Evolutionary conservation across 2,113 vertebrate genomes (phyloP), one percentile per base, ranked within the genome.

Genomic region (Tragulus kanchil): DNA sequence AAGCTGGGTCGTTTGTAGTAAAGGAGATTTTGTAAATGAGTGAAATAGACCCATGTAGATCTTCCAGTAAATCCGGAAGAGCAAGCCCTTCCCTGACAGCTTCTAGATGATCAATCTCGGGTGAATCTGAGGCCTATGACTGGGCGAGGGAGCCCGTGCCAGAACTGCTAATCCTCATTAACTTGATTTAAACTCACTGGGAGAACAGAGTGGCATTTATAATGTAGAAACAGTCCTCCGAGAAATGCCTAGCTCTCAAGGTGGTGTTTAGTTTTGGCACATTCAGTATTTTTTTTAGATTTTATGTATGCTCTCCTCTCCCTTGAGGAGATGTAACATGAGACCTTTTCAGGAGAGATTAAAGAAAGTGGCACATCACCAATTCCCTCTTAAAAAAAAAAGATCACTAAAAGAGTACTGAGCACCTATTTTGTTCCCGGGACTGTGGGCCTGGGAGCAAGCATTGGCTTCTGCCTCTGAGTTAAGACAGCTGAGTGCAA

Each of bases 11-110:
- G 0, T 73, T 92, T 92, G 96, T 54, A 77, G 93, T 69, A 93
- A 98, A 97, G 84, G 93, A 84, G 89, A 79, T 92, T 97, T 97
- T 98, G 96, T 97, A 6, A 85, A 19, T 26, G 86, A 28, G 73
- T 95, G 89, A 93, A 78, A 94, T 91, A 79, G 96, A 94, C 65
- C 45, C 58, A 93, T 50, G 84, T 61, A 89, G 67, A 12, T 52
- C 83, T 96, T 96, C 97, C 93, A 94, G 95, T 48, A 93, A 89
- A 48, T 71, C 21, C 61, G 85, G 65, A 36, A 36, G 36, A 82
- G 71, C 23, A 11, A 64, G 85, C 23, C n/a, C 2, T 75, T 93
- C 83, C 52, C 54, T 81, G 89, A 92, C 61, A 21, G 89, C 28
- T 81, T 42, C 86, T 91, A 64, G 52, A 58, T 67, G 96, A 95